phyloP scores from a whole-genome alignment of 2,113 vertebrate species.

The Mixornis gularis region DNA sequence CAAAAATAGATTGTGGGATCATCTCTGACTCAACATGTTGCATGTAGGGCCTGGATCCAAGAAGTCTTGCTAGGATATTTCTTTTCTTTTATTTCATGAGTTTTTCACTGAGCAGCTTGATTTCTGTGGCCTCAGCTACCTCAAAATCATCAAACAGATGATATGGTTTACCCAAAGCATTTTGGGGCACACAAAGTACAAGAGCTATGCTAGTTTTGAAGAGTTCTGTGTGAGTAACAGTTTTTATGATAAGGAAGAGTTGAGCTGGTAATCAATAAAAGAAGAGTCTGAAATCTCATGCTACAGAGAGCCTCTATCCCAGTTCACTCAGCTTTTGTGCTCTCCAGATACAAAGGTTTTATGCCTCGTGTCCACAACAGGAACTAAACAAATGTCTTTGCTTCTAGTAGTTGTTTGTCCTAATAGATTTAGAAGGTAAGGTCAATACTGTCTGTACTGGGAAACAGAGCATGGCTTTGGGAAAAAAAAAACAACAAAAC shows the following conservation, averaged over 20 bases:
- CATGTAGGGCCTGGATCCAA: not conserved
- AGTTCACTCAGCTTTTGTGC: not conserved
- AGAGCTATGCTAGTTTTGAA: not conserved
- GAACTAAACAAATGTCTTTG: not conserved
- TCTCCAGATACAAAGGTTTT: not conserved
- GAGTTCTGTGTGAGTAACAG: not conserved
- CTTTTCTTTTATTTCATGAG: not conserved
- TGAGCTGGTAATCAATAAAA: not conserved
- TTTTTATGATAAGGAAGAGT: not conserved
- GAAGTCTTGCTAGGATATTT: not conserved
- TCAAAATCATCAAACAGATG: not conserved
- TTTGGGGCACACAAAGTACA: not conserved
- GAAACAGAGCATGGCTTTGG: not conserved
- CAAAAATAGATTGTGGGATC: not conserved
- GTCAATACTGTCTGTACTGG: not conserved
- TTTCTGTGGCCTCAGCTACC: not conserved
- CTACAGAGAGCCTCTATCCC: not conserved
- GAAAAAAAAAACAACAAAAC: not conserved
- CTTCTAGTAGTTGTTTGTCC: not conserved
- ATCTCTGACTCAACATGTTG: not conserved
- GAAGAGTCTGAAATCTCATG: not conserved
- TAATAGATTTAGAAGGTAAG: slow-evolving; percentile 9
- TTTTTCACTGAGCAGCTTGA: not conserved
- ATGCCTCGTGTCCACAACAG: not conserved
- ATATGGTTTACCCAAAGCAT: not conserved